These are phyloP conservation scores for Muraenolepis orangiensis DNA, from an alignment of 2,797 vertebrate species.

Conservation along the genomic window DNA sequence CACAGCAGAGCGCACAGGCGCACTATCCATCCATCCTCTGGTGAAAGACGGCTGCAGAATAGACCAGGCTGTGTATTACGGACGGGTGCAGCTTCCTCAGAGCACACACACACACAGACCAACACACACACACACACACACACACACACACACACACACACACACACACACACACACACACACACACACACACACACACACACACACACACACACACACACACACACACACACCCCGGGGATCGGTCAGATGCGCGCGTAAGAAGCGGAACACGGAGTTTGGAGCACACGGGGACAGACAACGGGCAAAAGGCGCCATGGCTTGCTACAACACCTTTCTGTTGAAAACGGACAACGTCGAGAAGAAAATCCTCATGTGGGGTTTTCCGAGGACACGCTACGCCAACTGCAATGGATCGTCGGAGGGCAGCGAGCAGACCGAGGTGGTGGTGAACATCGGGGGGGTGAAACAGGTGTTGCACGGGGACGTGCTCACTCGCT, in stretches of 20 bases:
- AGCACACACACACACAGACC: constrained; percentile 7
- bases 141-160: constrained; percentile 37
- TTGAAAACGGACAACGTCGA: not conserved
- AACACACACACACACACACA: not conserved
- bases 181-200: too few species aligned
- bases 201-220: not conserved
- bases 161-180: not conserved
- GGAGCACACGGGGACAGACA: not conserved
- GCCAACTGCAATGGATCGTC: constrained; percentile 75
- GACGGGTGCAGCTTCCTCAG: constrained; percentile 31
- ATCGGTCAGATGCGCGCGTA: not conserved
- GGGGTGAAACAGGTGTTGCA: constrained; percentile 88
- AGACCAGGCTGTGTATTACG: constrained; percentile 31
- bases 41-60: constrained; percentile 36
- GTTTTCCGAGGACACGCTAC: constrained; percentile 69
- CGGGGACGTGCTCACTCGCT: constrained; percentile 81
- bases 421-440: constrained; percentile 77
- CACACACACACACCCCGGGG: not conserved
- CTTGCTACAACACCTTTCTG: constrained; percentile 7
- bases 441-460: constrained; percentile 91
- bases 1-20: too few species aligned
- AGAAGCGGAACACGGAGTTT: not conserved
- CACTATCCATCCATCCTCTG: constrained; percentile 42
- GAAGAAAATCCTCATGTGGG: constrained; percentile 66
- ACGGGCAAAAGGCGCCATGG: not conserved